Conservation (phyloP, 1,140 invertebrate genomes). For the Branchinecta lindahli region DNA sequence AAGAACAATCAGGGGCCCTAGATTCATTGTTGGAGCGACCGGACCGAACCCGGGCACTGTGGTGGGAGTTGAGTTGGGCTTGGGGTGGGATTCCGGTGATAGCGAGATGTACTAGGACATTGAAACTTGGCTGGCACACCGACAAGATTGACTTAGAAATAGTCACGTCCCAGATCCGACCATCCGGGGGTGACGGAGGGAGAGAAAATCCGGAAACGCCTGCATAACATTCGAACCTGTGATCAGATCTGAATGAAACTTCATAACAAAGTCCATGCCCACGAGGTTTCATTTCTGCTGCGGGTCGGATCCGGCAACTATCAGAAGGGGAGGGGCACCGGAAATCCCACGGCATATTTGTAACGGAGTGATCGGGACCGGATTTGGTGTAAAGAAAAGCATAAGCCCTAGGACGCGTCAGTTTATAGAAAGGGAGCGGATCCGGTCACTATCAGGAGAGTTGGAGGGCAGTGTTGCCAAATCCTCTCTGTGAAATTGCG, state of each 20-base stretch:
- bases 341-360: neutral
- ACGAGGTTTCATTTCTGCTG: neutral
- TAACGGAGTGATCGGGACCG: neutral
- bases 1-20: too few species aligned
- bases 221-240: neutral
- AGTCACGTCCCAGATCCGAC: neutral
- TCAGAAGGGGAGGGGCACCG: neutral
- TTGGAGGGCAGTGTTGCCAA: too few species aligned
- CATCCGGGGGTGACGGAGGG: neutral
- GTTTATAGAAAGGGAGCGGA: neutral
- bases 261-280: neutral
- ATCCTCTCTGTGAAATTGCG: too few species aligned
- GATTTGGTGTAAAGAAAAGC: neutral
- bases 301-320: neutral
- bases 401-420: neutral
- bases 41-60: neutral
- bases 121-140: neutral
- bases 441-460: neutral
- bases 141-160: neutral
- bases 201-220: neutral
- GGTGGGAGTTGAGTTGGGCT: neutral
- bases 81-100: too few species aligned
- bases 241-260: constrained; percentile 3
- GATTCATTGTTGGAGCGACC: too few species aligned
- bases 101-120: too few species aligned